Base-by-base conservation (phyloP, 2,797 vertebrate species). In the Enteromius trimaculatus region DNA sequence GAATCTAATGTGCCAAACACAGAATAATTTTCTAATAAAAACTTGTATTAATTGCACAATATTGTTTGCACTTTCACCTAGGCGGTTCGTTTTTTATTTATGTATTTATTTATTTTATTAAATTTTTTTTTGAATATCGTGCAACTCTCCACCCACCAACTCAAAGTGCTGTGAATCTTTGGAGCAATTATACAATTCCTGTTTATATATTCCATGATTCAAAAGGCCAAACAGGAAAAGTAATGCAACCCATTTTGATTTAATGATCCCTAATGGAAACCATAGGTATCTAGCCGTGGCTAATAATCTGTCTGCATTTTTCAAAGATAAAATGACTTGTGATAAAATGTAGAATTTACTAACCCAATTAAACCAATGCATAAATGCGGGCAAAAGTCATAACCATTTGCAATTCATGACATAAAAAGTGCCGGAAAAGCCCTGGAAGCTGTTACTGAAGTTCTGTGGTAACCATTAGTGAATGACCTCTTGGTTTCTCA, bases 321-420 rank as follows among this genome's bases (percentile, higher is more conserved):
- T 84, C 87, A 82, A 87, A 88, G 68, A 88, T 82, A 23, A 82
- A 81, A 78, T 86, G 84, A 87, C 85, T 87, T 79, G 89, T 91
- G 87, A 88, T 86, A 85, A 92, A 92, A 92, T 91, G 91, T 91
- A 90, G 92, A 90, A 91, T 92, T 91, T 34, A 84, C 83, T 87
- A 49, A 81, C 68, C 89, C 91, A 90, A 91, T 92, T 93, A 93
- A 91, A 92, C 91, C 90, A 88, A 80, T 62, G 86, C 88, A 89
- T 87, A 88, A 89, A 90, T 87, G 31, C 39, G 84, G 89, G 89
- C 89, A 88, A 88, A 90, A 90, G 88, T 87, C 77, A 83, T 72
- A 86, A 88, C 89, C 91, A 93, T 94, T 94, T 94, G 92, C 91
- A 93, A 92, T 93, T 92, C 92, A 93, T 93, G 90, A 90, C 81